Evolutionary conservation across 2,888 invertebrate genomes (phyloP), one percentile per base, ranked within the genome.

Genomic region (Tinea trinotella): DNA sequence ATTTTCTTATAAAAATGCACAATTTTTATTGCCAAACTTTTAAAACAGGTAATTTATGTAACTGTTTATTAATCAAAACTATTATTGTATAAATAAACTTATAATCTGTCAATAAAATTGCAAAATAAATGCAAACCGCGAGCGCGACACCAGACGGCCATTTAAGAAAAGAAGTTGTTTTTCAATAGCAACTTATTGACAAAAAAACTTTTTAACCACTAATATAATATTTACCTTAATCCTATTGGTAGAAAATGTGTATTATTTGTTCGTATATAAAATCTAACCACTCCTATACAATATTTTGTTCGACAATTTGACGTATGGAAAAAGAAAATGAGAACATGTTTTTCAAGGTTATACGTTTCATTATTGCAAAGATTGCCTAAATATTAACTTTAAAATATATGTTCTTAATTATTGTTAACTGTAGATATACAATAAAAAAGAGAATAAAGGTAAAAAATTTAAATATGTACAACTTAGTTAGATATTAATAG

Each of bases 341-440:
- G 15, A 40, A 40, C 40, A 40, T 40, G 40, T 40, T 40, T 30
- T 40, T 40, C 40, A 40, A 40, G 40, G 40, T 7, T 15, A 40
- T 6, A 13, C 6, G 40, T 40, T 40, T 40, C 2, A 13, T 40
- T 40, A 40, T 12, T 40, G 15, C 40, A 40, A 40, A 40, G 13
- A 15, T 7, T 7, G 7, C n/a, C 7, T 15, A 40, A 40, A 40
- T 40, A 15, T 2, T 40, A 40, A n/a, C n/a, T n/a, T n/a, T n/a
- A n/a, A n/a, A n/a, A n/a, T n/a, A n/a, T n/a, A n/a, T n/a, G n/a
- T n/a, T n/a, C n/a, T n/a, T n/a, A n/a, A n/a, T n/a, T n/a, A n/a
- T n/a, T n/a, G n/a, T n/a, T n/a, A n/a, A n/a, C n/a, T n/a, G n/a
- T n/a, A n/a, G n/a, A n/a, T n/a, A n/a, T n/a, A n/a, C n/a, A n/a